These are phyloP conservation scores for Spizella passerina DNA, from an alignment of 2,797 vertebrate species.

Conservation along the genomic window DNA sequence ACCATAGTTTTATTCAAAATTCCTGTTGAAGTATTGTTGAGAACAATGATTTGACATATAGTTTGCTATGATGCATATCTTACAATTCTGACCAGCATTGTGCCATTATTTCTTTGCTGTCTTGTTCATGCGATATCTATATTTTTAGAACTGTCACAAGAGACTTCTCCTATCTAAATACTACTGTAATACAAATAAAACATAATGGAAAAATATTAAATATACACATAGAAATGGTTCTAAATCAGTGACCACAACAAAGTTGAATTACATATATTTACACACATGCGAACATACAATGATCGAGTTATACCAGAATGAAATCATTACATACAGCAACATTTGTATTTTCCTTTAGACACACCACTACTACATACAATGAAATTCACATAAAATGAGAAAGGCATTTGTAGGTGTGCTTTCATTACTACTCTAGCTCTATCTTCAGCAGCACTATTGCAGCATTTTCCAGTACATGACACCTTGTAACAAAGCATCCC, in stretches of 20 bases:
- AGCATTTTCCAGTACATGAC: constrained; percentile 37
- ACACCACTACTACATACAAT: constrained; percentile 2
- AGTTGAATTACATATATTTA: constrained; percentile 53
- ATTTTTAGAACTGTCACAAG: background rate
- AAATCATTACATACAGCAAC: background rate
- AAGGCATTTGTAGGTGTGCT: constrained; percentile 49
- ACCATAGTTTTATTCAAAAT: constrained; percentile 20
- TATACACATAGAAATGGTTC: background rate
- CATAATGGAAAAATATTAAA: constrained; percentile 22
- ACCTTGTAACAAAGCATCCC: constrained; percentile 15
- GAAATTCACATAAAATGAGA: background rate
- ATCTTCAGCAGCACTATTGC: constrained; percentile 39
- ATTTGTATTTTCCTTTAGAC: background rate
- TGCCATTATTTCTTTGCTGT: background rate
- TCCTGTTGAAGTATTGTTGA: background rate
- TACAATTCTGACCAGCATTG: background rate
- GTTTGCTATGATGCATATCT: background rate
- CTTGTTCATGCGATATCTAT: background rate
- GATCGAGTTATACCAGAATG: background rate
- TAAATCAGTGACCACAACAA: constrained; percentile 13
- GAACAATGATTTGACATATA: constrained; percentile 4
- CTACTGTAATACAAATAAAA: constrained; percentile 5
- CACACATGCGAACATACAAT: constrained; percentile 45
- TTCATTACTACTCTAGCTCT: constrained; percentile 4
- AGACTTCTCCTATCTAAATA: background rate